Evolutionary conservation across 1,140 invertebrate species (phyloP), one percentile per base, ranked within the genome.

Genomic region (Drosophila serrata): DNA sequence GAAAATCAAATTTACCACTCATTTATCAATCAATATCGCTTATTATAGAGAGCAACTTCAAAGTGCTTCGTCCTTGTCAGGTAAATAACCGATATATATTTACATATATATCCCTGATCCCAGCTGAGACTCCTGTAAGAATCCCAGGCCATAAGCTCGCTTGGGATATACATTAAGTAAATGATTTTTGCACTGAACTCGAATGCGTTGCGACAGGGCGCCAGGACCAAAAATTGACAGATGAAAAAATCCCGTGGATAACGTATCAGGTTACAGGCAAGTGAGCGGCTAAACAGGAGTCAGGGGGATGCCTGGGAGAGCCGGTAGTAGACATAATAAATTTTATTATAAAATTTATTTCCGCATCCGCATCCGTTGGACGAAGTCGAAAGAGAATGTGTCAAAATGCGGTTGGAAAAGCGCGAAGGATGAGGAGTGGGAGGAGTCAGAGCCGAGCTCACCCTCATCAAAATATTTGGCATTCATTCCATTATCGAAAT

Each of bases 261-360:
- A 90, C 62, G 73, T 85, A 90, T 85, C 81, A 79, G 77, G 85
- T 90, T 90, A 85, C 86, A 75, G 72, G 53, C 77, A 90, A 90
- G 63, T 60, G 58, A 90, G 77, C 56, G 48, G 45, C 37, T 46
- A 68, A 59, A 60, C 42, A 59, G 48, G 15, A 72, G 64, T 46
- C 43, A 33, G 60, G 13, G 51, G 12, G 31, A 4, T 42, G 55
- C 31, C 43, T 9, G 48, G 43, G 58, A 45, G n/a, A 53, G 65
- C 19, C 45, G 31, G 55, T n/a, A 88, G 78, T 90, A 88, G 81
- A 88, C 85, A 85, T 88, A 88, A 88, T 90, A 88, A 88, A 88
- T 90, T 88, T 90, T 88, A 88, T 88, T 85, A 88, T 88, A 88
- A 88, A 90, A 90, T 88, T 90, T 90, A 88, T 88, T 90, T 88